A percentile compares a stretch with the other conserved stretches of the same genome.
Evolutionary conservation across 1,140 invertebrate genomes (phyloP).

Genomic region (Dryas iulia): DNA sequence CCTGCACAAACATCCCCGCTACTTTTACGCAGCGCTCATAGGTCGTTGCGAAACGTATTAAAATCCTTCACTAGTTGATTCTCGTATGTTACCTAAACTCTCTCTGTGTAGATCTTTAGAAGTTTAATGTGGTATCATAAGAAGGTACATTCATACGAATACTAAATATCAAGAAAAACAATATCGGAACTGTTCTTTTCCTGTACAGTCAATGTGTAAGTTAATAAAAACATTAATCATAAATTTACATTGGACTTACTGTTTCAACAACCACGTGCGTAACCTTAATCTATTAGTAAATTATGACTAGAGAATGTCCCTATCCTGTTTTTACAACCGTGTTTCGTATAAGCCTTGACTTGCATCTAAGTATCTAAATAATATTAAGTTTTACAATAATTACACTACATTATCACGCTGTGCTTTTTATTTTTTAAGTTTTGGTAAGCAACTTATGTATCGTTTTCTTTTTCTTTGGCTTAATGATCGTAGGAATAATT

Average conservation of each 20-base stretch:
- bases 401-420: slow-evolving; percentile 28
- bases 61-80: no score
- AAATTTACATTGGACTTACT: background rate
- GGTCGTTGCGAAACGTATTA: no score
- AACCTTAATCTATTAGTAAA: background rate
- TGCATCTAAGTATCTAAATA: slow-evolving; percentile 1
- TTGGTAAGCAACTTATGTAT: slow-evolving; percentile 21
- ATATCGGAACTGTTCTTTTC: no score
- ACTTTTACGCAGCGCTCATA: no score
- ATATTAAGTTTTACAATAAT: slow-evolving; percentile 9
- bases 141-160: no score
- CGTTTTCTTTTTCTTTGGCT: background rate
- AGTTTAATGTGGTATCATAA: no score
- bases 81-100: no score
- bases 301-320: background rate
- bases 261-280: slow-evolving; percentile 8
- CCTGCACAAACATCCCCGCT: no score
- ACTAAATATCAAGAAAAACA: no score
- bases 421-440: slow-evolving; percentile 20
- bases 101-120: no score
- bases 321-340: slow-evolving; percentile 2
- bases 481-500: background rate
- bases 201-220: no score
- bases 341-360: slow-evolving; percentile 10
- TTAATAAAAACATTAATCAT: background rate